Conservation (phyloP, 2,888 invertebrate genomes). For the Acronicta leporina region DNA sequence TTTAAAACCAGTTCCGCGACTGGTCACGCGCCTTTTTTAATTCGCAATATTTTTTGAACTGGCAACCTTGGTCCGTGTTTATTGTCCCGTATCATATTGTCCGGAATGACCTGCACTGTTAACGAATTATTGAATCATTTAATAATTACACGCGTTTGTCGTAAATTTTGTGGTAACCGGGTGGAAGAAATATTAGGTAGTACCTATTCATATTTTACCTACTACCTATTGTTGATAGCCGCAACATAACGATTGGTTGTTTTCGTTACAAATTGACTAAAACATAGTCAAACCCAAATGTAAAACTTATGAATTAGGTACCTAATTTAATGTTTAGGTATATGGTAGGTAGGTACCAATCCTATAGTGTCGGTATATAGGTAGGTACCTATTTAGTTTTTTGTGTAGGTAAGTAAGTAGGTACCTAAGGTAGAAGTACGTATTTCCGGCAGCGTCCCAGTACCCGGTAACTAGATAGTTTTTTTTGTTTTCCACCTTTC, state of each 20-base stretch:
- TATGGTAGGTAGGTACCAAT: too few relatives aligned
- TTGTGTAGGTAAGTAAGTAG: too few relatives aligned
- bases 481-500: too few relatives aligned
- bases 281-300: too few relatives aligned
- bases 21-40: slow-evolving; percentile 82
- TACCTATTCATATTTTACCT: slow-evolving; percentile 45
- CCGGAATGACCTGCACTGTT: slow-evolving; percentile 81
- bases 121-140: slow-evolving; percentile 83
- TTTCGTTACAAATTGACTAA: too few relatives aligned
- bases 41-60: slow-evolving; percentile 74
- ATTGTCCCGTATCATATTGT: slow-evolving; percentile 73
- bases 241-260: slow-evolving; percentile 4
- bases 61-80: slow-evolving; percentile 69
- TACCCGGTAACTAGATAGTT: too few relatives aligned
- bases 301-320: too few relatives aligned
- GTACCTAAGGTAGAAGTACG: too few relatives aligned
- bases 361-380: too few relatives aligned
- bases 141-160: slow-evolving; percentile 75
- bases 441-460: too few relatives aligned
- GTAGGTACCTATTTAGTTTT: too few relatives aligned
- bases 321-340: too few relatives aligned
- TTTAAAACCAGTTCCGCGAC: slow-evolving; percentile 76
- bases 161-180: slow-evolving; percentile 63
- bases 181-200: slow-evolving; percentile 34
- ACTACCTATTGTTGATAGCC: slow-evolving; percentile 33